Base-by-base conservation (phyloP, 2,113 vertebrate genomes). In the Phycodurus eques region DNA sequence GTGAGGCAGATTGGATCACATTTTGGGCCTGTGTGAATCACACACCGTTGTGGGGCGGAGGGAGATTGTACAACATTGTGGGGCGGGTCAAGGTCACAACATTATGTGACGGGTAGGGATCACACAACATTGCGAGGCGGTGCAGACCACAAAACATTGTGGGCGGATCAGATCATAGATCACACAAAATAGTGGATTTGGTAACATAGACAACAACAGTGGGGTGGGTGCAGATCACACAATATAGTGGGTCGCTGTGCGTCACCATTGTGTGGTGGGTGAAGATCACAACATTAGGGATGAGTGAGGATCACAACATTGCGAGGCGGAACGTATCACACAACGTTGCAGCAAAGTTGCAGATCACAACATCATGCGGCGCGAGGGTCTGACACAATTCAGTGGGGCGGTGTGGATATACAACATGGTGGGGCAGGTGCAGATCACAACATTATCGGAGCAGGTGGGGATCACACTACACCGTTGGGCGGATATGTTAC, bases 401-500 rank as follows among this genome's bases (percentile, higher is more conserved):
- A 27, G 35, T 3, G 35, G 35, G 35, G 35, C 4, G 3, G 35
- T 39, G 35, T 39, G 35, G 35, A n/a, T 56, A 22, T 15, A 56
- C 53, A 22, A 56, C 8, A 22, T 51, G 1, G 20, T 11, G 20
- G n/a, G 20, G 8, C 4, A n/a, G 19, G 51, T n/a, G 51, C 19
- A n/a, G 51, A 53, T 53, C 3, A 53, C 51, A n/a, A 53, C 51
- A 53, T 53, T 20, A 20, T 20, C 17, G 1, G 19, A 2, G 1
- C 13, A 49, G 15, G 14, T 7, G 31, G 7, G 59, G 59, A n/a
- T 61, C 59, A 35, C 59, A 61, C 59, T 17, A 61, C 59, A 35
- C 81, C 77, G 83, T 76, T 80, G 81, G 83, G 88, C 77, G 75
- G 88, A 90, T 89, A 88, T 87, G 86, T 86, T 81, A 90, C 89